Conservation (phyloP, 2,113 vertebrate genomes). For the Herpetotheres cachinnans region DNA sequence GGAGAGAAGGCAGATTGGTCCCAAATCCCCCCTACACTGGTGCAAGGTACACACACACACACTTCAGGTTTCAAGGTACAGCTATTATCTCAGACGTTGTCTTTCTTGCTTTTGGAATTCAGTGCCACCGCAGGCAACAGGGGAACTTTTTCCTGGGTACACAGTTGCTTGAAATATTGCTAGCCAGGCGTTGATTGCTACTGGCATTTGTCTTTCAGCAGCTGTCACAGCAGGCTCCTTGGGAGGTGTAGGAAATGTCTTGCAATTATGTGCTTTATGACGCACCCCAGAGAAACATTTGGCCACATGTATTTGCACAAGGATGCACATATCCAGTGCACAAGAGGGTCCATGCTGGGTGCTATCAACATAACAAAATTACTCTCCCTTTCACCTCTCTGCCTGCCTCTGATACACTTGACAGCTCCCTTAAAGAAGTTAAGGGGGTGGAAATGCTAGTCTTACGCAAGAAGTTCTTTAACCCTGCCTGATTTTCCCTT, state of each 20-base stretch:
- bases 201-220: conserved; percentile 36
- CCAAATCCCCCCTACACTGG: rapidly evolving
- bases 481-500: background rate
- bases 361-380: background rate
- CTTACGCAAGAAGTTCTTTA: background rate
- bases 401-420: background rate
- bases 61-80: background rate
- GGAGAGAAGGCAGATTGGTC: background rate
- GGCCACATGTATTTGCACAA: background rate
- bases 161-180: background rate
- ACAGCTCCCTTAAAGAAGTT: background rate
- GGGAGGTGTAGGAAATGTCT: background rate
- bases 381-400: background rate
- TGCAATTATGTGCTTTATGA: background rate
- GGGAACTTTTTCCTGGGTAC: background rate
- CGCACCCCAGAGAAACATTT: background rate
- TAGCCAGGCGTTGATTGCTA: background rate
- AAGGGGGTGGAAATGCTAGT: background rate
- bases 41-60: background rate
- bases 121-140: background rate
- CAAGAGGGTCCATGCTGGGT: background rate
- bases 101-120: background rate
- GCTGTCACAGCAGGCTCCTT: background rate
- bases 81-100: background rate
- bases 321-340: background rate